Percentiles rank a stretch among this genome's conserved stretches.
These are phyloP conservation scores for Tichodroma muraria DNA, from an alignment of 2,113 vertebrate species.

Conservation along the genomic window DNA sequence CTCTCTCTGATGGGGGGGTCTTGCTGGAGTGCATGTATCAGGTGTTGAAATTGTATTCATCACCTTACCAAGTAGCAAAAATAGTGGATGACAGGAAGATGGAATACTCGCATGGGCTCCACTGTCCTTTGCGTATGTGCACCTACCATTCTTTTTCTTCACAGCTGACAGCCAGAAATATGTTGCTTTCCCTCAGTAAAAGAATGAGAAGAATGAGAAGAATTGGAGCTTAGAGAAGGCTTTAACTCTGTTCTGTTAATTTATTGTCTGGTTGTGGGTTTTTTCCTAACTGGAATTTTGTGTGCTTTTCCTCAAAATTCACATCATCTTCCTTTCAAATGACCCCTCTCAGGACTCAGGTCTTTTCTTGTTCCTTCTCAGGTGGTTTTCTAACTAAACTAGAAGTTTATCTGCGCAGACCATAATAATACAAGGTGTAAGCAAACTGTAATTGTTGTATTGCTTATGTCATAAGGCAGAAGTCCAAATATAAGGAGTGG, in stretches of 20 bases:
- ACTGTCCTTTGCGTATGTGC: neutral
- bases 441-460: neutral
- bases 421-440: neutral
- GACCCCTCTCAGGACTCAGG: neutral
- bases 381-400: neutral
- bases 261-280: neutral
- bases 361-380: neutral
- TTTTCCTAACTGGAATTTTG: neutral
- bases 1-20: neutral
- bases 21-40: neutral
- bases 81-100: neutral
- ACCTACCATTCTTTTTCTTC: neutral
- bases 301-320: neutral
- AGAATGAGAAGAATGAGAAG: neutral
- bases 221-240: fast-evolving
- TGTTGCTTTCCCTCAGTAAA: neutral
- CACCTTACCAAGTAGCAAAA: neutral
- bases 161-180: neutral
- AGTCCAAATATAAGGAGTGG: neutral
- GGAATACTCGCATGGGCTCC: neutral
- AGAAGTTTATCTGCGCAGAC: neutral
- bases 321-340: neutral
- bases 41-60: neutral
- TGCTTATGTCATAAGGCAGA: neutral
- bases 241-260: neutral